phyloP scores from a whole-genome alignment of 2,797 vertebrate species.

The Rhynchonycteris naso region DNA sequence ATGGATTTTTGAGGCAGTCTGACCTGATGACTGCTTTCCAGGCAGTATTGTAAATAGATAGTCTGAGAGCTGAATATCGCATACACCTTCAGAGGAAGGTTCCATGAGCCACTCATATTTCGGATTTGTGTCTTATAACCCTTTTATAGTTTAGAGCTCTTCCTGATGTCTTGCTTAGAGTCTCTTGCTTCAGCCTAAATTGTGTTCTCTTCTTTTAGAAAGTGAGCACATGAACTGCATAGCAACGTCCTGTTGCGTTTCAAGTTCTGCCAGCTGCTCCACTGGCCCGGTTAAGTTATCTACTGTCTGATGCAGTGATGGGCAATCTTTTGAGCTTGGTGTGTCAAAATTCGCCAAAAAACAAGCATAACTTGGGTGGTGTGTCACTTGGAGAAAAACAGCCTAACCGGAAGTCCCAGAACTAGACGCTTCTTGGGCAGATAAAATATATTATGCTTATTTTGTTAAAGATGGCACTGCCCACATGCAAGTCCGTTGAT shows the following conservation, averaged over 20 bases:
- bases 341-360: no score
- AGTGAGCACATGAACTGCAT: neutral
- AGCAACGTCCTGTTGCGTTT: neutral
- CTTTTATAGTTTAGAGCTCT: neutral
- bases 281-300: neutral
- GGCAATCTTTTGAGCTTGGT: no score
- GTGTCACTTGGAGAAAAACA: no score
- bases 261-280: neutral
- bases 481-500: no score
- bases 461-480: no score
- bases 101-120: no score
- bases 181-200: neutral
- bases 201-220: neutral
- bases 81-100: neutral
- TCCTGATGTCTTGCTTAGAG: neutral
- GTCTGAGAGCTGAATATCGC: neutral
- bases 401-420: no score
- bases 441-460: no score
- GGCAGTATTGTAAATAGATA: neutral
- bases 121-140: neutral
- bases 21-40: neutral
- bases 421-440: no score
- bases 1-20: neutral
- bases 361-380: no score
- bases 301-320: neutral